Evolutionary conservation across 2,888 invertebrate species (phyloP).

Genomic region (Fragum fragum): DNA sequence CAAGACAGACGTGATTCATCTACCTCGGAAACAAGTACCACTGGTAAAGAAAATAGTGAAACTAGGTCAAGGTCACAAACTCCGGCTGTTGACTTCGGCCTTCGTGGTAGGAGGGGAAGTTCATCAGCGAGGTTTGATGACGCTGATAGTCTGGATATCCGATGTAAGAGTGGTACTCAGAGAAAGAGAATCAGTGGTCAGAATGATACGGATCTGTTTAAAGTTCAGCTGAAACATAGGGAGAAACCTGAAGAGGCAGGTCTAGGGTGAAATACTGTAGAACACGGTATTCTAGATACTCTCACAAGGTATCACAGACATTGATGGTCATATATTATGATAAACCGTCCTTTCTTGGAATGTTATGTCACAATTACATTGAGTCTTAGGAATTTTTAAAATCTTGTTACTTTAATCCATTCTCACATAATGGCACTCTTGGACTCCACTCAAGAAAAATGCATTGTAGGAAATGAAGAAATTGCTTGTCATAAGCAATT

Average conservation of each 20-base stretch:
- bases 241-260: slow-evolving; percentile 67
- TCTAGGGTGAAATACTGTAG: background rate
- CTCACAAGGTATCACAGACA: too few species aligned
- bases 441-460: too few species aligned
- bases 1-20: slow-evolving; percentile 46
- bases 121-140: slow-evolving; percentile 27
- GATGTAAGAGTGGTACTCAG: slow-evolving; percentile 57
- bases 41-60: background rate
- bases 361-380: too few species aligned
- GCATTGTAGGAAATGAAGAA: too few species aligned
- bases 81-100: slow-evolving; percentile 48
- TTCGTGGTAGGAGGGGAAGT: slow-evolving; percentile 37
- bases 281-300: background rate
- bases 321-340: too few species aligned
- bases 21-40: slow-evolving; percentile 36
- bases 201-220: slow-evolving; percentile 59
- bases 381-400: too few species aligned
- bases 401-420: too few species aligned
- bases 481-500: too few species aligned
- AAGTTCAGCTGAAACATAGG: slow-evolving; percentile 69
- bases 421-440: too few species aligned
- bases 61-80: slow-evolving; percentile 43
- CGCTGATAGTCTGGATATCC: slow-evolving; percentile 47
- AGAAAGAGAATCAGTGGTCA: slow-evolving; percentile 41
- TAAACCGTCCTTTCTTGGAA: too few species aligned